Conservation (phyloP, 2,888 invertebrate species). For the Tetropium fuscum region DNA sequence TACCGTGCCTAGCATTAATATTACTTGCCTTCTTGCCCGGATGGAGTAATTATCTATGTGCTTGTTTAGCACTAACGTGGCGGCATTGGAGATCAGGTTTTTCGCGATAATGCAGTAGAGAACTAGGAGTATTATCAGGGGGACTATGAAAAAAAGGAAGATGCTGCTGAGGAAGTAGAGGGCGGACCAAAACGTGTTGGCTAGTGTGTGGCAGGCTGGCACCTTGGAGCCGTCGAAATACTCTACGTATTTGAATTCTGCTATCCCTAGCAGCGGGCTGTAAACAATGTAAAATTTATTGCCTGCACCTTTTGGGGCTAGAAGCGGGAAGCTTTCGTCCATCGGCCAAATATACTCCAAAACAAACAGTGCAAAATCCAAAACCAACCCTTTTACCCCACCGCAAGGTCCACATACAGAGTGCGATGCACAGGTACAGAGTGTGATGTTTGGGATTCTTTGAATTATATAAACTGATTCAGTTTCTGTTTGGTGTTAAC, state of each 20-base stretch:
- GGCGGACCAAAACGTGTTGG: conserved; percentile 80
- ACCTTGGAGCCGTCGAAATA: conserved; percentile 79
- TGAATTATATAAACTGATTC: no score
- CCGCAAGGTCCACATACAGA: conserved; percentile 27
- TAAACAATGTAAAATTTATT: conserved; percentile 66
- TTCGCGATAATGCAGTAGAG: conserved; percentile 88
- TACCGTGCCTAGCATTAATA: conserved; percentile 88
- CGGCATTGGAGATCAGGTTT: conserved; percentile 78
- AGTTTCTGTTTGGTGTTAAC: no score
- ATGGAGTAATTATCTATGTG: conserved; percentile 78
- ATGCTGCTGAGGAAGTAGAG: conserved; percentile 85
- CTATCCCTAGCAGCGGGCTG: conserved; percentile 84
- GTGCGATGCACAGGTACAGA: background rate
- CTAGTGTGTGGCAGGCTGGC: conserved; percentile 84
- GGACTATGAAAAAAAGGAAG: conserved; percentile 83
- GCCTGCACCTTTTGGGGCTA: conserved; percentile 6
- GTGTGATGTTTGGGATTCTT: no score
- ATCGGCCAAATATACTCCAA: conserved; percentile 15
- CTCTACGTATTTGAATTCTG: conserved; percentile 77
- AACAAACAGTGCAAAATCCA: conserved; percentile 24
- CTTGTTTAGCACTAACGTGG: conserved; percentile 72
- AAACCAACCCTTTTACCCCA: conserved; percentile 30
- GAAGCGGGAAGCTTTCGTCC: conserved; percentile 25
- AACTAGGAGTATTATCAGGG: conserved; percentile 81
- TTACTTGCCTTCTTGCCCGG: conserved; percentile 84